Evolutionary conservation across 1,140 invertebrate species (phyloP).

Genomic region (Neoseiulus cucumeris): DNA sequence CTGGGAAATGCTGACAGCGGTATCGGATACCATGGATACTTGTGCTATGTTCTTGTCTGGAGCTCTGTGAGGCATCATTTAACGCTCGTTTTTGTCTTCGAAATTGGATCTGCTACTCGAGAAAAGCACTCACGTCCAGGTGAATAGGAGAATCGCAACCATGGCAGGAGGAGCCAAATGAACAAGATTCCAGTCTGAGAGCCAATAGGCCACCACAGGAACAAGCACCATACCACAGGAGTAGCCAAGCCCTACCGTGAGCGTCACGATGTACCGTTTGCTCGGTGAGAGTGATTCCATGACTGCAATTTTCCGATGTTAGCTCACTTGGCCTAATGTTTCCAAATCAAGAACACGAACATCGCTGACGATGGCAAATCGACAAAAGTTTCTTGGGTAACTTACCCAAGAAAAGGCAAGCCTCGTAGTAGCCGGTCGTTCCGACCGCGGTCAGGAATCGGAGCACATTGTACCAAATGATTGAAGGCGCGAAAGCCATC

Average conservation of each 20-base stretch:
- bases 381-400: too few relatives aligned
- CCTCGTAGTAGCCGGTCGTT: not conserved
- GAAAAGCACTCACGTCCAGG: not conserved
- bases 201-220: not conserved
- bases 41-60: too few relatives aligned
- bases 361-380: too few relatives aligned
- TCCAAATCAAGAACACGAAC: too few relatives aligned
- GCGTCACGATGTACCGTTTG: not conserved
- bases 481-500: slow-evolving; percentile 14
- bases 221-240: not conserved
- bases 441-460: slow-evolving; percentile 18
- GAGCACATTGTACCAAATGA: slow-evolving; percentile 15
- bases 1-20: too few relatives aligned
- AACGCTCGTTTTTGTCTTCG: too few relatives aligned
- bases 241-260: not conserved
- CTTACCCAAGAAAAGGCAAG: not conserved
- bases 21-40: too few relatives aligned
- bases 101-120: too few relatives aligned
- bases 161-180: not conserved
- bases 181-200: not conserved
- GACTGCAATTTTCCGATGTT: not conserved
- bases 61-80: too few relatives aligned
- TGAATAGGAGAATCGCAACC: not conserved
- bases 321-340: too few relatives aligned
- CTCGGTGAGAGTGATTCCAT: not conserved